Evolutionary conservation across 2,888 invertebrate species (phyloP), one percentile per base, ranked within the genome.

Genomic region (Acanthosepion pharaonis): DNA sequence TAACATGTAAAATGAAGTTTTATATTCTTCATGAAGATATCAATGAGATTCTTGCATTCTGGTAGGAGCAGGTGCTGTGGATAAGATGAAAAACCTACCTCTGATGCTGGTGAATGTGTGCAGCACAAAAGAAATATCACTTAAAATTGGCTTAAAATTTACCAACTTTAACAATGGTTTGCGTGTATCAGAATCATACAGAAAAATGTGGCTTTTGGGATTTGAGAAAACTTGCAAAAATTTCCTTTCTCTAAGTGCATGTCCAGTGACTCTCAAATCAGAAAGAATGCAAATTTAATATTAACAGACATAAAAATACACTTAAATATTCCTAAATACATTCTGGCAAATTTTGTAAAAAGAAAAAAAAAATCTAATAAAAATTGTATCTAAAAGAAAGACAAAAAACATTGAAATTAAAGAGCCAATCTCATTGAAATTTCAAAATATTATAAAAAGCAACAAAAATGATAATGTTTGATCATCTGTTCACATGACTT

Each of bases 51-150:
- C n/a, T 78, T n/a, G 8, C 78, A 33, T 78, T 78, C n/a, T 6
- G n/a, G 33, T 33, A n/a, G 33, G 78, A 78, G n/a, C n/a, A 15
- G 78, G 78, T n/a, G 78, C 78, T 78, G 78, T 78, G n/a, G 78
- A 78, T 78, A 11, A 15, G 78, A 78, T 78, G 5, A n/a, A 33
- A 78, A 78, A 78, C 78, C 78, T 78, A 78, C 78, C 78, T 78
- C 78, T 2, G n/a, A 78, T 78, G n/a, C 78, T n/a, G 78, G n/a
- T 78, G 78, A n/a, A 78, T 11, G 78, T 2, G 78, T n/a, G 78
- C n/a, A 78, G 78, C n/a, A 78, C 78, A 78, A 78, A 78, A 78
- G 78, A 78, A 78, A 78, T 78, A n/a, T n/a, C n/a, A 78, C 78
- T 78, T 78, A 78, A 78, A 78, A 78, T 78, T 23, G 23, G 59